Percentiles rank a stretch among this genome's conserved stretches.
Evolutionary conservation across 2,797 vertebrate genomes (phyloP).

Genomic region (Sylvia borin): DNA sequence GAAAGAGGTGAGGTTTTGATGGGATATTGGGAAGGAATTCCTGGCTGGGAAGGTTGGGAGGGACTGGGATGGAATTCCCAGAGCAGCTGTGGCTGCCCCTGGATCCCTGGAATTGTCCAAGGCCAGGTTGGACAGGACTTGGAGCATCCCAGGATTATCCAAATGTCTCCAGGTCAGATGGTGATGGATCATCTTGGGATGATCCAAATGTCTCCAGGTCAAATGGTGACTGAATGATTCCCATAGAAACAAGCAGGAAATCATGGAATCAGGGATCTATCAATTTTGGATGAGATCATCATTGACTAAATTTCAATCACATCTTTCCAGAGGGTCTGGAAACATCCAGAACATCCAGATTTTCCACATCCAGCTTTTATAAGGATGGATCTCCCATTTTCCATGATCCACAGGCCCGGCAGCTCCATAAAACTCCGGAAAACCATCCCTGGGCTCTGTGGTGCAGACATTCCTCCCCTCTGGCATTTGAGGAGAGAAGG

Average conservation of each 20-base stretch:
- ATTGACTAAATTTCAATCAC: neutral
- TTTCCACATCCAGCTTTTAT: neutral
- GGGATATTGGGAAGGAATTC: neutral
- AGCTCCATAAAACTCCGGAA: neutral
- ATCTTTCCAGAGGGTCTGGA: neutral
- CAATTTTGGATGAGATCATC: too few relatives aligned
- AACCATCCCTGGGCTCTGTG: neutral
- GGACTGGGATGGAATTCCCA: neutral
- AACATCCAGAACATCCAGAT: neutral
- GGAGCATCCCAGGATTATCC: neutral
- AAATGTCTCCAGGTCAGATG: neutral
- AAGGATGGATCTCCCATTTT: neutral
- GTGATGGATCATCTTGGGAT: too few relatives aligned
- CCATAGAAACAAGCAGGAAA: neutral
- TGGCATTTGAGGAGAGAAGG: neutral
- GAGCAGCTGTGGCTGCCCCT: neutral
- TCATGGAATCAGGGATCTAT: neutral
- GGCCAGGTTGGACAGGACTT: neutral
- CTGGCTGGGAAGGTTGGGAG: neutral
- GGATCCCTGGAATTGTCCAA: neutral
- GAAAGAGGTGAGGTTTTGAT: neutral
- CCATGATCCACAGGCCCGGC: neutral
- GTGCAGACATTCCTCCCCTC: conserved; percentile 35
- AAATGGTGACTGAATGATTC: neutral
- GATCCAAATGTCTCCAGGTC: neutral